phyloP scores from a whole-genome alignment of 2,888 invertebrate genomes.

The Calephelis perditalis region DNA sequence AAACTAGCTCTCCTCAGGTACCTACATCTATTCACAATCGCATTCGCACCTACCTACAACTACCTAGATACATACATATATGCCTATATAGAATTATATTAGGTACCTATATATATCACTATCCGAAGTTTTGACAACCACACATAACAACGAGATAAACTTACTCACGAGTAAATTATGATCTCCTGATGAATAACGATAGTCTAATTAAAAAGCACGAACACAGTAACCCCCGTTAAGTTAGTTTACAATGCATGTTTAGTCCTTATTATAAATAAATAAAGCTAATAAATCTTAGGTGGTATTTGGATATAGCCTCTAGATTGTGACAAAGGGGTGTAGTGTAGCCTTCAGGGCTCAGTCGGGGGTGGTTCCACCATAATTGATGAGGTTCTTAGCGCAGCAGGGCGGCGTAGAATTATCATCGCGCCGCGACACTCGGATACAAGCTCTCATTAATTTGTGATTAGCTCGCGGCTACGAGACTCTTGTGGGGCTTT shows the following conservation, averaged over 20 bases:
- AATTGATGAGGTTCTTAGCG: slow-evolving; percentile 77
- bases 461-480: slow-evolving; percentile 73
- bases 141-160: too few species aligned
- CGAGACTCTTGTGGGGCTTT: slow-evolving; percentile 57
- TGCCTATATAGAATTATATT: too few species aligned
- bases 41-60: too few species aligned
- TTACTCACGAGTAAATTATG: too few species aligned
- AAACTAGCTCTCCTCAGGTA: too few species aligned
- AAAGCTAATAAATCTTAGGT: slow-evolving; percentile 28
- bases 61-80: too few species aligned
- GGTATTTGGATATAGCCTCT: slow-evolving; percentile 31
- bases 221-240: background rate
- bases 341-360: slow-evolving; percentile 41
- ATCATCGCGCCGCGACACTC: slow-evolving; percentile 68
- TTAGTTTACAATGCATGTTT: slow-evolving; percentile 14
- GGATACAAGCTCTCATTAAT: slow-evolving; percentile 73
- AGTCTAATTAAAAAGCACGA: background rate
- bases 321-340: slow-evolving; percentile 42
- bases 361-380: slow-evolving; percentile 63
- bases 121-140: too few species aligned
- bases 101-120: too few species aligned
- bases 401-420: slow-evolving; percentile 69
- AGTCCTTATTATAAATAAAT: slow-evolving; percentile 21
- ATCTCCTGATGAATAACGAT: background rate
- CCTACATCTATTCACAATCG: too few species aligned